Evolutionary conservation across 1,140 invertebrate genomes (phyloP).

Genomic region (Drosophila kanapiae): DNA sequence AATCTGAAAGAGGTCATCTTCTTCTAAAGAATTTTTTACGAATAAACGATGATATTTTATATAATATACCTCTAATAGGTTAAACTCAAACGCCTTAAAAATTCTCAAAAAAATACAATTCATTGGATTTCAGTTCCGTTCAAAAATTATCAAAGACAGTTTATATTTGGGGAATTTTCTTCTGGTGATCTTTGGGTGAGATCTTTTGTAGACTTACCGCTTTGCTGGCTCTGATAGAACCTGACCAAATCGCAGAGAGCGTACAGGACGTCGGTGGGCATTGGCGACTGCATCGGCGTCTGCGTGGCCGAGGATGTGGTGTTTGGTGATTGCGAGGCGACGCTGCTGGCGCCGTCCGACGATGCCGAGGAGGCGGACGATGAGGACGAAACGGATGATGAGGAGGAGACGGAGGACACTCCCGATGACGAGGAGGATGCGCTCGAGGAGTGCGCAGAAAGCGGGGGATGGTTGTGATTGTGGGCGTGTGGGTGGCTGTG

Average conservation of each 20-base stretch:
- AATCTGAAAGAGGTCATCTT: too few species aligned
- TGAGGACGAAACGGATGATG: slow-evolving; percentile 54
- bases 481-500: slow-evolving; percentile 29
- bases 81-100: too few species aligned
- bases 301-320: slow-evolving; percentile 84
- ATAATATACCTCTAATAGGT: too few species aligned
- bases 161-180: too few species aligned
- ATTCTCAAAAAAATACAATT: too few species aligned
- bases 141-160: too few species aligned
- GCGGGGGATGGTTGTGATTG: slow-evolving; percentile 24
- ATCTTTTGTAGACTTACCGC: slow-evolving; percentile 24
- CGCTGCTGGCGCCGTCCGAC: slow-evolving; percentile 77
- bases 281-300: slow-evolving; percentile 83
- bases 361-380: slow-evolving; percentile 57
- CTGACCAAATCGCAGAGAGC: slow-evolving; percentile 78
- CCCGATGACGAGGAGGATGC: slow-evolving; percentile 63
- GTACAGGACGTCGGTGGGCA: slow-evolving; percentile 74
- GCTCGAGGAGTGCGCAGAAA: slow-evolving; percentile 43
- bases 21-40: too few species aligned
- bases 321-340: slow-evolving; percentile 76
- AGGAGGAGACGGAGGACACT: slow-evolving; percentile 60
- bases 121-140: too few species aligned
- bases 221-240: slow-evolving; percentile 55
- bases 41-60: too few species aligned
- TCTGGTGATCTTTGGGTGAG: neutral